phyloP scores from a whole-genome alignment of 2,888 invertebrate genomes.

The Resseliella maxima region DNA sequence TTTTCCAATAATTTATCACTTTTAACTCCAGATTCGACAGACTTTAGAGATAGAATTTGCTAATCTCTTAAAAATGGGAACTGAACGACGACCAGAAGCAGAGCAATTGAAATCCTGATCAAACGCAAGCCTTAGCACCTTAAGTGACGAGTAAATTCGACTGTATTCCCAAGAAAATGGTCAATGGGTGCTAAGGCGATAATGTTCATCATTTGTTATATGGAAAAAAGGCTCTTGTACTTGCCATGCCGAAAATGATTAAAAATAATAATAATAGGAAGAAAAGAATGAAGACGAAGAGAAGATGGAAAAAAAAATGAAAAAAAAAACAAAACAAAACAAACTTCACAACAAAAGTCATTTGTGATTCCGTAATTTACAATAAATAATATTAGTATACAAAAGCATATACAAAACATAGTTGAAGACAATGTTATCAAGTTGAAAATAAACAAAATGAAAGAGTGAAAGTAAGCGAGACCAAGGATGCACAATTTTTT shows the following conservation, averaged over 20 bases:
- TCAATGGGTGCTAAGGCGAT: not conserved
- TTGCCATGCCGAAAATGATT: not conserved
- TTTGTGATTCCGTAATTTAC: slow-evolving; percentile 34
- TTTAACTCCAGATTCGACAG: slow-evolving; percentile 94
- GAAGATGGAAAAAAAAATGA: not conserved
- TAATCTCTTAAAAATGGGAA: slow-evolving; percentile 84
- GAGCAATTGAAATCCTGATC: slow-evolving; percentile 68
- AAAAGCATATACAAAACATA: not conserved
- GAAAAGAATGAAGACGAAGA: too few relatives aligned
- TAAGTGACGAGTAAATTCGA: slow-evolving; percentile 56
- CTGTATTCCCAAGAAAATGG: not conserved
- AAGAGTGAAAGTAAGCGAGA: not conserved
- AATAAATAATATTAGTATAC: not conserved
- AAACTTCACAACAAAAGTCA: slow-evolving; percentile 23
- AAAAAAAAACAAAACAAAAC: not conserved
- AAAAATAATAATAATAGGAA: not conserved
- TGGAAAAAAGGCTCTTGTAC: not conserved
- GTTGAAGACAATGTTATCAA: not conserved
- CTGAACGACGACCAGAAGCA: slow-evolving; percentile 78
- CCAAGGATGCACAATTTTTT: slow-evolving; percentile 25
- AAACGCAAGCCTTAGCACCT: slow-evolving; percentile 64
- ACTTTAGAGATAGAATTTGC: slow-evolving; percentile 91
- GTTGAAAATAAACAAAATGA: not conserved
- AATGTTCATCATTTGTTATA: not conserved
- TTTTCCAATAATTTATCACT: too few relatives aligned